Conservation (phyloP, 1,140 invertebrate genomes). For the Bombus confusus region DNA sequence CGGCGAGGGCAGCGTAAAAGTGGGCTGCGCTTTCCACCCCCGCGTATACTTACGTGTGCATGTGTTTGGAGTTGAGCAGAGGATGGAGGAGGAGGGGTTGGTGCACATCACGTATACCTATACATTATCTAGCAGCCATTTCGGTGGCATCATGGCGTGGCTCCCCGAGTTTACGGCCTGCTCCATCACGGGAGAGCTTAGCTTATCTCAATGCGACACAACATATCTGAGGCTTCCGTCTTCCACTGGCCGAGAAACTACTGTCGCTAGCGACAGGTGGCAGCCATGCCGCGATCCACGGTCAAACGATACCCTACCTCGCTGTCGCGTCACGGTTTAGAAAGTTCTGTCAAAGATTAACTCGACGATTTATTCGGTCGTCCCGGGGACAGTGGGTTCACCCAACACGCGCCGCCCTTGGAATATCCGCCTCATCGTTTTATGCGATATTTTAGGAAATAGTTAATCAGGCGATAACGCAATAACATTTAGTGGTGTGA, state of each 20-base stretch:
- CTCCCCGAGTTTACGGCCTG: slow-evolving; percentile 78
- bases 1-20: slow-evolving; percentile 46
- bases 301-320: slow-evolving; percentile 68
- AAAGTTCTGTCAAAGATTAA: slow-evolving; percentile 74
- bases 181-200: slow-evolving; percentile 79
- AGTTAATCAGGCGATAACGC: slow-evolving; percentile 66
- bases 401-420: neutral
- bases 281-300: slow-evolving; percentile 66
- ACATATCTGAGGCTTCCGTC: slow-evolving; percentile 80
- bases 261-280: slow-evolving; percentile 69
- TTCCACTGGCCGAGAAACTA: slow-evolving; percentile 69
- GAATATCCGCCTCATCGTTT: slow-evolving; percentile 53
- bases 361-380: slow-evolving; percentile 67
- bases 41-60: slow-evolving; percentile 13
- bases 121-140: slow-evolving; percentile 80
- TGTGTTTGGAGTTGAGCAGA: slow-evolving; percentile 17
- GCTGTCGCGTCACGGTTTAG: slow-evolving; percentile 27
- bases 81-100: slow-evolving; percentile 48
- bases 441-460: slow-evolving; percentile 52
- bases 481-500: slow-evolving; percentile 63
- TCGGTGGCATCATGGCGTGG: slow-evolving; percentile 74
- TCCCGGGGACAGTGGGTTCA: slow-evolving; percentile 57
- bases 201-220: slow-evolving; percentile 81
- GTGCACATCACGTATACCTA: slow-evolving; percentile 69
- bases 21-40: neutral